Evolutionary conservation across 2,113 vertebrate genomes (phyloP).

Genomic region (Sterna hirundo): DNA sequence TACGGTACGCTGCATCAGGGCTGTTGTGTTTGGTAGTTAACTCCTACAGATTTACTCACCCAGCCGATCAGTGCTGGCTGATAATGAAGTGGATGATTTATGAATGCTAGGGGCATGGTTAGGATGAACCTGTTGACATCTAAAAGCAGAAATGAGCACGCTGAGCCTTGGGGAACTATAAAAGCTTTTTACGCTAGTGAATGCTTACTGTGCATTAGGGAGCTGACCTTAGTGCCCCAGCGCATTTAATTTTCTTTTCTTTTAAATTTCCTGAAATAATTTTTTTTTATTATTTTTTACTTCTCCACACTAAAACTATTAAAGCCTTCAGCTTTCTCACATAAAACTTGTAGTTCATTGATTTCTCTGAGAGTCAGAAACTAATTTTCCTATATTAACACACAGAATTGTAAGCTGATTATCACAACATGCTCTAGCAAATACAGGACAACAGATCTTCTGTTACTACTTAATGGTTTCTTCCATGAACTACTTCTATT

Average conservation of each 20-base stretch:
- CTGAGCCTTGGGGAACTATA: background rate
- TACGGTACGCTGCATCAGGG: background rate
- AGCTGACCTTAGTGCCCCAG: background rate
- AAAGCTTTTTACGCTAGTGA: background rate
- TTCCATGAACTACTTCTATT: background rate
- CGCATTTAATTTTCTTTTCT: background rate
- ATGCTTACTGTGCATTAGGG: background rate
- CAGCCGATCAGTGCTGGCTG: background rate
- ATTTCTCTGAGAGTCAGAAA: background rate
- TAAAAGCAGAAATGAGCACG: background rate
- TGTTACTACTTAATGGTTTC: background rate
- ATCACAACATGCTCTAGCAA: background rate
- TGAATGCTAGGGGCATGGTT: background rate
- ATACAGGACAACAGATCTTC: background rate
- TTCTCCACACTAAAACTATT: background rate
- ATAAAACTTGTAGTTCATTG: background rate
- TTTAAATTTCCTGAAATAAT: background rate
- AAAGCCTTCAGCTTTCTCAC: background rate
- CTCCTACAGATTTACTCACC: background rate
- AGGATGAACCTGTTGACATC: constrained; percentile 23
- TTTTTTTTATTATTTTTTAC: background rate
- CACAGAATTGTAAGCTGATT: fast-evolving
- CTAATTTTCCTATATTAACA: background rate
- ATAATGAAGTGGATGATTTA: constrained; percentile 20
- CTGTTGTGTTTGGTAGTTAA: background rate